Percentiles rank a stretch among this genome's conserved stretches.
phyloP scores from a whole-genome alignment of 2,888 invertebrate genomes.

The Sericinus montela region DNA sequence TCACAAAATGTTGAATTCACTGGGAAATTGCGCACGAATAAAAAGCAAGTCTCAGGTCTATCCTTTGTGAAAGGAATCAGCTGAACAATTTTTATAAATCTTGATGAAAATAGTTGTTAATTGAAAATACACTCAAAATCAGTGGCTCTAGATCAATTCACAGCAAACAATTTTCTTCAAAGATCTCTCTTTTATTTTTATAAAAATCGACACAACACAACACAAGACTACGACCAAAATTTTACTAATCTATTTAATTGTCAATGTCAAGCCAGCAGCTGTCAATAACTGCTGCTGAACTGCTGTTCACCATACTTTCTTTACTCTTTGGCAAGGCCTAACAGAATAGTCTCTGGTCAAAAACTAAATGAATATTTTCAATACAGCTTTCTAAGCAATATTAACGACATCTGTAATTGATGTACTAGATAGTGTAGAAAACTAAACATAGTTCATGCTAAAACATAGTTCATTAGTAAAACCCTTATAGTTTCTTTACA shows the following conservation, averaged over 20 bases:
- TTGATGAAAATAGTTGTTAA: too few species aligned
- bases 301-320: slow-evolving; percentile 37
- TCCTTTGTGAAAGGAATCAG: slow-evolving; percentile 66
- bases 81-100: too few species aligned
- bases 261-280: neutral
- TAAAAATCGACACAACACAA: slow-evolving; percentile 39
- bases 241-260: slow-evolving; percentile 28
- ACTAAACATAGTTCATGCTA: too few species aligned
- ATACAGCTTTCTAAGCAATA: slow-evolving; percentile 50
- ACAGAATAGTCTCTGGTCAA: too few species aligned
- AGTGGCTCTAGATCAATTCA: slow-evolving; percentile 9
- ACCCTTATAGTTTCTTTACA: too few species aligned
- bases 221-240: slow-evolving; percentile 41
- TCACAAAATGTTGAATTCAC: slow-evolving; percentile 37
- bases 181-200: slow-evolving; percentile 36
- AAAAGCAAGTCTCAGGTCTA: slow-evolving; percentile 41
- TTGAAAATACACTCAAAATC: slow-evolving; percentile 24
- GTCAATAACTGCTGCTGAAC: neutral
- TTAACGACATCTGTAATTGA: slow-evolving; percentile 32
- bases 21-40: slow-evolving; percentile 42
- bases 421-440: too few species aligned
- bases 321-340: slow-evolving; percentile 26
- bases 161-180: slow-evolving; percentile 38
- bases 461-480: too few species aligned
- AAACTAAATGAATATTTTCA: too few species aligned